Base-by-base conservation (phyloP, 1,140 invertebrate species). In the Brachionus paranguensis region DNA sequence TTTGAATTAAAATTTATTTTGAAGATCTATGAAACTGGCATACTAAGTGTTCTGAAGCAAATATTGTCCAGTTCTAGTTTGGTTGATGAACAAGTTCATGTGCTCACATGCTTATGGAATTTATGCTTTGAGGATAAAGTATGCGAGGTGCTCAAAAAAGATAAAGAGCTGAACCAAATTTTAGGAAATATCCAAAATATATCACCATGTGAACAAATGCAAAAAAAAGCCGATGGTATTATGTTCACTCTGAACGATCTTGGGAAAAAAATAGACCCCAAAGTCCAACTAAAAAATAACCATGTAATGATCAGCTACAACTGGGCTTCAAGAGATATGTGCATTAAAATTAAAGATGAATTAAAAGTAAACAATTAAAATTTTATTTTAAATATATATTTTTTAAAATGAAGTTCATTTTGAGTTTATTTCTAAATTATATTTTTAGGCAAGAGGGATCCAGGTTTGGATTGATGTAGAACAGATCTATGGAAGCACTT, bases 221-320 rank as follows among this genome's bases (percentile, higher is more conserved):
- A 84, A 50, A 84, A 84, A 60, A 84, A 70, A 20, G 33, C 53
- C 14, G 60, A 27, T 60, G 81, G 81, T 70, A 68, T 84, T 20
- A 47, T 84, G 37, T 84, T 29, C n/a, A 68, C 60, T 12, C 12
- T 84, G 24, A 72, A 84, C 41, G 81, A 68, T 81, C 41, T 64
- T 11, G 41, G 53, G 0, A 81, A 81, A 64, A 68, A 64, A 41
- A 4, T 41, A 17, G 78, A 76, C 20, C 8, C 72, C 1, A 76
- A 76, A 76, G 17, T 76, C n/a, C 72, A 76, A 50, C 72, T 50
- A 6, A 76, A 17, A 41, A 37, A 27, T 20, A 72, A 20, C 10
- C 81, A 84, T 55, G 47, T 84, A 7, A 84, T 84, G 81, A 70
- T 84, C 12, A 70, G 60, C 27, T 84, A 84, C 20, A 84, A 84